These are phyloP conservation scores for Micromussa lordhowensis DNA, from an alignment of 92 coral and sea anemone species.

Conservation along the genomic window DNA sequence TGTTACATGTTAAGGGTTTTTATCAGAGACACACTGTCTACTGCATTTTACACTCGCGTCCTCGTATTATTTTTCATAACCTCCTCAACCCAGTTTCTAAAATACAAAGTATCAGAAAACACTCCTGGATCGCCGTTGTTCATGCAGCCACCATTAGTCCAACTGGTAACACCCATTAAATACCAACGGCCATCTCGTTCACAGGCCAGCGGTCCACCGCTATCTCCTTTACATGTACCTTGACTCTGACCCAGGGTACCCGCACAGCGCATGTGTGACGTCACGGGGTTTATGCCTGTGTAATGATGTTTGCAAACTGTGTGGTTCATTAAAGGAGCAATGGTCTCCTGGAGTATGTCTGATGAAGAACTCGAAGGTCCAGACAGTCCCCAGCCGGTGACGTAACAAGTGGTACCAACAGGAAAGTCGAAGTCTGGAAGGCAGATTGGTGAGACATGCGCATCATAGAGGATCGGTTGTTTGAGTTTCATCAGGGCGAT, in stretches of 20 bases:
- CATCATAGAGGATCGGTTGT: conserved; percentile 63
- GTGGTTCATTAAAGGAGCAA: conserved; percentile 73
- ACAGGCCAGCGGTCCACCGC: conserved; percentile 98
- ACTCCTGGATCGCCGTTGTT: conserved; percentile 91
- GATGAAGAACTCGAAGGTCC: conserved; percentile 47
- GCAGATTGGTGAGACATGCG: conserved; percentile 82
- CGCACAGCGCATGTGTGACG: conserved; percentile 91
- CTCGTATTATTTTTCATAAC: conserved; percentile 33
- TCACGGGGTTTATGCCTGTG: conserved; percentile 48
- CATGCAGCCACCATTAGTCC: conserved; percentile 85
- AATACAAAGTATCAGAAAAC: conserved; percentile 76
- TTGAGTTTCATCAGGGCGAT: conserved; percentile 83
- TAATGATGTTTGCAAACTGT: conserved; percentile 60
- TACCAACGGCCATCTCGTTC: conserved; percentile 80
- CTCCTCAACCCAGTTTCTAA: conserved; percentile 70
- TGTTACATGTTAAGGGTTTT: too few relatives aligned
- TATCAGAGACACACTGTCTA: neutral
- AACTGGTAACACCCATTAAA: conserved; percentile 91
- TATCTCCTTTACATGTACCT: conserved; percentile 92
- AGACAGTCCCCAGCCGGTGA: conserved; percentile 92
- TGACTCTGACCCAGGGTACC: conserved; percentile 77
- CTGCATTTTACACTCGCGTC: neutral
- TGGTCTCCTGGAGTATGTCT: conserved; percentile 82
- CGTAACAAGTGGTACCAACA: conserved; percentile 76
- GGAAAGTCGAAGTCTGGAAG: conserved; percentile 75